Percentiles rank a stretch among this genome's conserved stretches.
Evolutionary conservation across 2,888 invertebrate species (phyloP).

Genomic region (Macaria liturata): DNA sequence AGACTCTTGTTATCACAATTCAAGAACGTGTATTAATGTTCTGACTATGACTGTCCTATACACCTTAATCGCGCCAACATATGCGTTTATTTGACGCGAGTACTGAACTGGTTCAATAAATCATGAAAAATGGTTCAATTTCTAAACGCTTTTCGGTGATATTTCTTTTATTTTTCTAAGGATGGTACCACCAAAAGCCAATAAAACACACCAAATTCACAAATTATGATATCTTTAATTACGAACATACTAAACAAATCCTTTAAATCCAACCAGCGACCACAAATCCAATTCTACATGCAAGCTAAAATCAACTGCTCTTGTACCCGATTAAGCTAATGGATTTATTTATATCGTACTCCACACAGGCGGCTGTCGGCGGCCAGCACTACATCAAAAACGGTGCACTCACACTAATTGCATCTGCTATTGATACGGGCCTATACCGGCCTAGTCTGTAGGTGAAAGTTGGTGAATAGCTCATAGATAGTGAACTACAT

Average conservation of each 20-base stretch:
- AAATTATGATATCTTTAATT: conserved; percentile 7
- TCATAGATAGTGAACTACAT: too few relatives aligned
- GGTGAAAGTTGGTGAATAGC: conserved; percentile 48
- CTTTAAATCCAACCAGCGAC: conserved; percentile 12
- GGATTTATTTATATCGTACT: conserved; percentile 64
- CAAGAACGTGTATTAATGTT: too few relatives aligned
- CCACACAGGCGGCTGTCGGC: conserved; percentile 54
- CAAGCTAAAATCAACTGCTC: conserved; percentile 46
- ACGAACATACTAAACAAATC: conserved; percentile 11
- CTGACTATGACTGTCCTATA: too few relatives aligned
- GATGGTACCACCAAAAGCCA: too few relatives aligned
- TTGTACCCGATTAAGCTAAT: conserved; percentile 51
- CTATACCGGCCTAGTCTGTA: conserved; percentile 38
- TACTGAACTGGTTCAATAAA: too few relatives aligned
- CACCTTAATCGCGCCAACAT: too few relatives aligned
- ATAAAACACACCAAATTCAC: too few relatives aligned
- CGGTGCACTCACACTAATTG: conserved; percentile 82
- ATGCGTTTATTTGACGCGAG: too few relatives aligned
- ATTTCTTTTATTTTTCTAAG: too few relatives aligned
- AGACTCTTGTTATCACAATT: conserved; percentile 1
- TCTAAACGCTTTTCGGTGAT: too few relatives aligned
- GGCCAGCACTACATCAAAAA: conserved; percentile 78
- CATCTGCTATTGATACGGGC: conserved; percentile 75
- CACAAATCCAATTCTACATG: conserved; percentile 36
- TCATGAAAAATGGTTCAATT: too few relatives aligned